Conservation (phyloP, 2,888 invertebrate species). For the Diogma glabrata region DNA sequence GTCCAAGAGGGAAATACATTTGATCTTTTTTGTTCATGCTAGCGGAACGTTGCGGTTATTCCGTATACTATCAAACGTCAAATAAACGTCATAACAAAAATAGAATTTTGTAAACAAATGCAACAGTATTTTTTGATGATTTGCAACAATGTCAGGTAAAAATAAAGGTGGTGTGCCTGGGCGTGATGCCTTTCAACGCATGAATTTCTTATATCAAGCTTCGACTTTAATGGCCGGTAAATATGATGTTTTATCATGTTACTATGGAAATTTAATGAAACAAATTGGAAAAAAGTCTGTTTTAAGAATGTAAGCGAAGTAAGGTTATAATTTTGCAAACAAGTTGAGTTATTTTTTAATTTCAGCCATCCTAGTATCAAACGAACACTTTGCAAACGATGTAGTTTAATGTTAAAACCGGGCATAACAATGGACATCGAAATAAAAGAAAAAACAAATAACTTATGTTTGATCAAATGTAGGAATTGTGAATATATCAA, state of each 20-base stretch:
- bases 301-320: constrained; percentile 28
- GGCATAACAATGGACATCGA: constrained; percentile 27
- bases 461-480: constrained; percentile 24
- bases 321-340: neutral
- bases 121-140: too few species aligned
- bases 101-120: neutral
- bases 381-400: constrained; percentile 31
- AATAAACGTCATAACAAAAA: neutral
- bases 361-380: constrained; percentile 32
- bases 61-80: constrained; percentile 3
- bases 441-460: constrained; percentile 10
- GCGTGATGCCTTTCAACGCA: constrained; percentile 28
- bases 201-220: constrained; percentile 36
- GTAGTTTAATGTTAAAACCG: constrained; percentile 28
- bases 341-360: constrained; percentile 5
- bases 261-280: constrained; percentile 31
- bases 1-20: constrained; percentile 1
- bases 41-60: neutral
- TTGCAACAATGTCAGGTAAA: constrained; percentile 8
- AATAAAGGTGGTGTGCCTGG: constrained; percentile 13
- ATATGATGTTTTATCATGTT: constrained; percentile 28
- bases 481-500: constrained; percentile 25
- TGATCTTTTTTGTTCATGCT: neutral
- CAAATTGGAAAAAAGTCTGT: constrained; percentile 32
- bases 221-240: constrained; percentile 30